Conservation (phyloP, 64 coral and sea anemone species). For the Anthopleura sola region DNA sequence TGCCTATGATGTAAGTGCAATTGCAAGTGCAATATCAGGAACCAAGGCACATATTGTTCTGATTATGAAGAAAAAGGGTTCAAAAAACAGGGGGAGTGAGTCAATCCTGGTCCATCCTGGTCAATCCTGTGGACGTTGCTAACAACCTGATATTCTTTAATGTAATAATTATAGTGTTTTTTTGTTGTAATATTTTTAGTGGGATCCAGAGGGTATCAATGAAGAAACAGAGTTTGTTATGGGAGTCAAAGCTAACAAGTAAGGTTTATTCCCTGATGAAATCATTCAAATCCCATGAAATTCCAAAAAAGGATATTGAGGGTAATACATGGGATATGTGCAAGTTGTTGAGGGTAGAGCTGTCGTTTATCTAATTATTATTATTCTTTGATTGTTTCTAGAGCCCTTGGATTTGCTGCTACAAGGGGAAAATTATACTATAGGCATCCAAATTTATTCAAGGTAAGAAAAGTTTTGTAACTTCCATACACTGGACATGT, state of each 20-base stretch:
- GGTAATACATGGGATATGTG: too few species aligned
- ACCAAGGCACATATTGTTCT: too few species aligned
- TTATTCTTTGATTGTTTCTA: slow-evolving; percentile 12
- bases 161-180: not conserved
- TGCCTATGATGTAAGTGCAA: slow-evolving; percentile 14
- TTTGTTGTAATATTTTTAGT: slow-evolving; percentile 38
- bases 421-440: slow-evolving; percentile 98
- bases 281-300: too few species aligned
- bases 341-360: too few species aligned
- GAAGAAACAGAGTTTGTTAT: slow-evolving; percentile 98
- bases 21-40: too few species aligned
- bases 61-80: not conserved
- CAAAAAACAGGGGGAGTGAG: too few species aligned
- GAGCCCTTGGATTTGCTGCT: slow-evolving; percentile 95
- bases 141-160: not conserved
- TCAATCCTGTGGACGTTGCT: too few species aligned
- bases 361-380: too few species aligned
- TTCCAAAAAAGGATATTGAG: too few species aligned
- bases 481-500: too few species aligned
- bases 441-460: slow-evolving; percentile 94
- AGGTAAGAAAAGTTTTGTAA: slow-evolving; percentile 51
- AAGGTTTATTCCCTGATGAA: slow-evolving; percentile 6
- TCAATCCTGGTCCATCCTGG: too few species aligned
- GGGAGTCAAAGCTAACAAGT: slow-evolving; percentile 99
- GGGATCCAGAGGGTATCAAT: slow-evolving; percentile 91